Base-by-base conservation (phyloP, 92 coral and sea anemone species). In the Bergia puertoricense region DNA sequence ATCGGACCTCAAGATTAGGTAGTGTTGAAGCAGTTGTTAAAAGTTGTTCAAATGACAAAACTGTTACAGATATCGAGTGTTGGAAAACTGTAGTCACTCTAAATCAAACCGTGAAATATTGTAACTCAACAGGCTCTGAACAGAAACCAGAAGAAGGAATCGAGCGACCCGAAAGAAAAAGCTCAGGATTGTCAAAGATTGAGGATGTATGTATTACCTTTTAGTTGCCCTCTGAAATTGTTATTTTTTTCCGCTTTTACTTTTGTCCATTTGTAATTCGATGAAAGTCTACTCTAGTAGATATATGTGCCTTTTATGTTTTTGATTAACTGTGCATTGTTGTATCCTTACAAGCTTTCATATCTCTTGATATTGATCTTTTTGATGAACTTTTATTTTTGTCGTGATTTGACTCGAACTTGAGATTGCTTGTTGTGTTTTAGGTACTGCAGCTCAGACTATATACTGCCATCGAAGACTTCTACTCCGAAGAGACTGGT, bases 401-500 rank as follows among this genome's bases (percentile, higher is more conserved):
- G 11, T 22, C 6, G 69, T 62, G 69, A 16, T 62, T 62, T 62
- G 5, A 62, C 69, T 20, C 16, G 69, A 3, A 62, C 6, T 18
- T 22, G 5, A 36, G n/a, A 46, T 38, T 62, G 16, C 42, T 38
- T 37, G 20, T 62, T 20, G 75, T 13, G 13, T 37, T 80, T 11
- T 90, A 96, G 98, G 95, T 94, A n/a, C 88, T 93, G 56, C 93
- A 94, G 16, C 95, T 93, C 48, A 91, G 93, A 69, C 92, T 93
- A 56, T 96, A 95, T 94, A 94, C 96, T 8, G 98, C 97, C 85
- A 74, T 90, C n/a, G 93, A 93, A 39, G 98, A 92, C 81, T 95
- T 95, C 91, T 88, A 81, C 66, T 95, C 98, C 16, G 96, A 96
- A 81, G 98, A 96, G 89, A 95, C 99, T 76, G 99, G 99, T 72